Percentiles rank a stretch among this genome's conserved stretches.
Evolutionary conservation across 2,113 vertebrate species (phyloP).

Genomic region (Melospiza melodia): DNA sequence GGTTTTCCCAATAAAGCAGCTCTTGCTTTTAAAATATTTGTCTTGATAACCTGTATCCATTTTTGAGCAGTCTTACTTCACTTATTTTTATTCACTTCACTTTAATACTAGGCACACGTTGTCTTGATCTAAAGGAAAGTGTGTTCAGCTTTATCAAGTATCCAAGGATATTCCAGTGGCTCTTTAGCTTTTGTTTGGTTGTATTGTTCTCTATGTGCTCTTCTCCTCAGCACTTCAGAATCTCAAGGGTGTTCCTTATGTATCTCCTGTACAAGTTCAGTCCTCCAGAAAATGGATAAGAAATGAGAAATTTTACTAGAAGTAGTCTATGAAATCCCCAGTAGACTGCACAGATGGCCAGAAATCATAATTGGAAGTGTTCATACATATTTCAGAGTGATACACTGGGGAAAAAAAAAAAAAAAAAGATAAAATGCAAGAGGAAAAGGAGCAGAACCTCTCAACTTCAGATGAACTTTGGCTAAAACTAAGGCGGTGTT

Average conservation of each 20-base stretch:
- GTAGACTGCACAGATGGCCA: constrained; percentile 18
- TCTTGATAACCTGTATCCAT: neutral
- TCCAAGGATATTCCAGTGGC: neutral
- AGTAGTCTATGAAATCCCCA: constrained; percentile 22
- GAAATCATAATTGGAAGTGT: neutral
- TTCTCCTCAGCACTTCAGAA: neutral
- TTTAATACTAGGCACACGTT: neutral
- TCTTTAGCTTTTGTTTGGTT: neutral
- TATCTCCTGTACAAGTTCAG: neutral
- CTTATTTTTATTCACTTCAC: neutral
- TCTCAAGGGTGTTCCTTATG: neutral
- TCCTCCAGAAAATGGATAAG: neutral
- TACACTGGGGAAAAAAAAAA: neutral
- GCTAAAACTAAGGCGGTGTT: neutral
- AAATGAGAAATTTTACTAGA: constrained; percentile 28
- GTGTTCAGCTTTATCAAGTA: constrained; percentile 15
- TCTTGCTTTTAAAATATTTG: neutral
- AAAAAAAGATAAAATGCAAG: neutral
- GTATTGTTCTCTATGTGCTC: neutral
- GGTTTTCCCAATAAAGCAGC: neutral
- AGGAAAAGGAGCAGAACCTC: neutral
- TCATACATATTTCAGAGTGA: constrained; percentile 21
- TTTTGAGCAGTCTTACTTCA: neutral
- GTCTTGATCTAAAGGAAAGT: neutral
- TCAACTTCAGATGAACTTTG: neutral